Evolutionary conservation across 2,113 vertebrate species (phyloP).

Genomic region (Nothocercus nigrocapillus): DNA sequence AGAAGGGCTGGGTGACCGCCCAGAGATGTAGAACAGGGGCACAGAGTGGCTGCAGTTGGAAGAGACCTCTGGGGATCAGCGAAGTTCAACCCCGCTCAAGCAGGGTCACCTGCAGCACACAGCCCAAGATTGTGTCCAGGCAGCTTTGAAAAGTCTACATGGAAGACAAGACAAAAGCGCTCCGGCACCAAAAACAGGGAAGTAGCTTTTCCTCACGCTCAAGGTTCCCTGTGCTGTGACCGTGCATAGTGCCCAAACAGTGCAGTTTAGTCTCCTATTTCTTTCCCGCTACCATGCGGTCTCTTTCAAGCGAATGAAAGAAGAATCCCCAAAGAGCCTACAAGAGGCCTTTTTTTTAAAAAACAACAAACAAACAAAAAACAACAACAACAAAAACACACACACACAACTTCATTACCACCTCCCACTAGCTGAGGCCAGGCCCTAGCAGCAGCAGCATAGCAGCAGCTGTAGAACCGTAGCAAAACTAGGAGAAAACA

Average conservation of each 20-base stretch:
- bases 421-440: not conserved
- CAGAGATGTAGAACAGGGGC: not conserved
- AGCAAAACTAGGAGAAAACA: not conserved
- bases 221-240: rapidly evolving
- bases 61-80: no score
- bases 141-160: no score
- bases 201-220: no score
- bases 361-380: no score
- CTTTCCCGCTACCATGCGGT: not conserved
- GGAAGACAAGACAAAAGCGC: no score
- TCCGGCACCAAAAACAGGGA: no score
- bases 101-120: no score
- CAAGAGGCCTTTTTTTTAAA: not conserved
- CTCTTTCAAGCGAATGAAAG: not conserved
- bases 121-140: no score
- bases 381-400: no score
- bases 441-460: no score
- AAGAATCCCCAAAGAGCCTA: not conserved
- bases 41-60: no score
- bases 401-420: not conserved
- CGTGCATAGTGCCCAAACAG: not conserved
- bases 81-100: no score
- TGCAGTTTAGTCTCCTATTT: not conserved
- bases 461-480: not conserved
- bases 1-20: not conserved